These are phyloP conservation scores for Podarcis muralis DNA, from an alignment of 2,113 vertebrate species.

Conservation along the genomic window DNA sequence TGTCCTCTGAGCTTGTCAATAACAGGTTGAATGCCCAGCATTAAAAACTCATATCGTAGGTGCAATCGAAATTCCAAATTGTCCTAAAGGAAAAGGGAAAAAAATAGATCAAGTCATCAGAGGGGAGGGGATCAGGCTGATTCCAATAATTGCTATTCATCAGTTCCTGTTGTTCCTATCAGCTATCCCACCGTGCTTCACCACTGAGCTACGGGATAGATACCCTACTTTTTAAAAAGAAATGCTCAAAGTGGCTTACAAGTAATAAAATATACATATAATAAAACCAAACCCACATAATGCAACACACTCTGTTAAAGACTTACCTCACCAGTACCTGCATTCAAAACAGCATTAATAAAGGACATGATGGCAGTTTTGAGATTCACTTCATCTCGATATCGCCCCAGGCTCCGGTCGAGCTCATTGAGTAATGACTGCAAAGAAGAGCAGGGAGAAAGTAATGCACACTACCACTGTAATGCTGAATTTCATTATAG, in stretches of 20 bases:
- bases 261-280: not conserved
- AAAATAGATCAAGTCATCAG: not conserved
- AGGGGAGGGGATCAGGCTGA: too few species aligned
- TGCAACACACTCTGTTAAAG: not conserved
- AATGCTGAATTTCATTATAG: not conserved
- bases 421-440: conserved; percentile 93
- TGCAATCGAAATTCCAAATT: conserved; percentile 97
- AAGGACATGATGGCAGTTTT: conserved; percentile 99
- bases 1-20: conserved; percentile 95
- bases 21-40: conserved; percentile 96
- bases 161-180: too few species aligned
- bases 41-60: conserved; percentile 95
- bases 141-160: too few species aligned
- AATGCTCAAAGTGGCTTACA: too few species aligned
- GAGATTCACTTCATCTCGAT: conserved; percentile 95
- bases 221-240: too few species aligned
- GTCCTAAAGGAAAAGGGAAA: conserved; percentile 74
- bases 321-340: conserved; percentile 93
- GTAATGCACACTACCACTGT: not conserved
- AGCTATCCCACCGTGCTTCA: too few species aligned
- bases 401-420: conserved; percentile 90
- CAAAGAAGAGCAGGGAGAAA: conserved; percentile 46
- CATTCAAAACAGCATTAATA: conserved; percentile 96
- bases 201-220: too few species aligned
- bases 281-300: not conserved